Evolutionary conservation across 1,140 invertebrate genomes (phyloP).

Genomic region (Delia radicum): DNA sequence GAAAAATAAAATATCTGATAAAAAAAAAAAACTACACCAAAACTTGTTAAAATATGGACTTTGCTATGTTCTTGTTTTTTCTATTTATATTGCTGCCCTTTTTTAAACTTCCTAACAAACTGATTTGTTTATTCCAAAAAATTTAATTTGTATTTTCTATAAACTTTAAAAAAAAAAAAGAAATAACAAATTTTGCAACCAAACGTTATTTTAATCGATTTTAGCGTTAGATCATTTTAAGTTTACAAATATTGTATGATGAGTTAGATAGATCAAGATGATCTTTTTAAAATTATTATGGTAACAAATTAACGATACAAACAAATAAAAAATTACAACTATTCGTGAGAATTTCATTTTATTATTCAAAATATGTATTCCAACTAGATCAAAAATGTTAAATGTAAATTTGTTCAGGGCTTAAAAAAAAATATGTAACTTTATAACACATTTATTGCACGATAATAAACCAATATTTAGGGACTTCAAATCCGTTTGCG

Average conservation of each 20-base stretch:
- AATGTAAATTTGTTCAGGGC: too few species aligned
- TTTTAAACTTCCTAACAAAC: too few species aligned
- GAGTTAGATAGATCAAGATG: neutral
- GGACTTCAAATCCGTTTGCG: too few species aligned
- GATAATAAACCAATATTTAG: too few species aligned
- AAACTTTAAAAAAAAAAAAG: neutral
- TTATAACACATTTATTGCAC: too few species aligned
- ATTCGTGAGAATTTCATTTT: too few species aligned
- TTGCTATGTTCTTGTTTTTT: neutral
- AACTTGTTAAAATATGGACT: neutral
- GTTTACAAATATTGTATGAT: neutral
- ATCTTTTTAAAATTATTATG: too few species aligned
- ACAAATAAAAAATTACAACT: neutral
- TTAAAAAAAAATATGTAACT: too few species aligned
- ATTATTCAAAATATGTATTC: too few species aligned
- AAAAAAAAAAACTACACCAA: neutral
- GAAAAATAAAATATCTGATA: neutral
- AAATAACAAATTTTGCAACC: neutral
- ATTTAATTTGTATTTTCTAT: neutral
- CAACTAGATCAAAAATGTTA: too few species aligned
- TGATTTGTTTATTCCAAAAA: neutral
- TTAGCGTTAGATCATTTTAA: neutral
- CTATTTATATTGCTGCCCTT: neutral
- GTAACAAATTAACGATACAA: neutral
- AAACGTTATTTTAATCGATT: neutral